phyloP scores from a whole-genome alignment of 2,113 vertebrate genomes.

The Lampris incognitus region DNA sequence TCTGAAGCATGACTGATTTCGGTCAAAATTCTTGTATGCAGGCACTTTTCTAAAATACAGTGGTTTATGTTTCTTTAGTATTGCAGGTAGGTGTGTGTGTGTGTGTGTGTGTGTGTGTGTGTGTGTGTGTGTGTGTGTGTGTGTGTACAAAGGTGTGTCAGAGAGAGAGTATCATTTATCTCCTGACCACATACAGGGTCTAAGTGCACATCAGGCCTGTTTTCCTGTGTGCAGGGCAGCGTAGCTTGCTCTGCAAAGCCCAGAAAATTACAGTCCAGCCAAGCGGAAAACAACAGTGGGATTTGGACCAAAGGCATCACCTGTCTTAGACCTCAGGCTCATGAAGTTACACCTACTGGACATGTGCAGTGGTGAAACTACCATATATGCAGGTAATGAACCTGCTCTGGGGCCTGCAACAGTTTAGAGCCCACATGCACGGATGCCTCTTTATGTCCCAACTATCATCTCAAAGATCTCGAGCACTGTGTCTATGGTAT shows the following conservation, averaged over 20 bases:
- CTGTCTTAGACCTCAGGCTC: conserved; percentile 63
- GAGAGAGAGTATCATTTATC: conserved; percentile 64
- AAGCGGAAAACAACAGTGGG: conserved; percentile 81
- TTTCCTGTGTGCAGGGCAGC: conserved; percentile 79
- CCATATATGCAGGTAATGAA: too few species aligned
- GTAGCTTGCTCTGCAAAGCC: conserved; percentile 75
- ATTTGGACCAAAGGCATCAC: conserved; percentile 76
- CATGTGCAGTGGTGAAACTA: conserved; percentile 44
- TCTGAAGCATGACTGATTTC: conserved; percentile 4
- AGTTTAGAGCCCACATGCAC: too few species aligned
- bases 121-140: conserved; percentile 38
- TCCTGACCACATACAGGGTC: conserved; percentile 65
- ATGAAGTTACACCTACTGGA: conserved; percentile 54
- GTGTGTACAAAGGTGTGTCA: conserved; percentile 12
- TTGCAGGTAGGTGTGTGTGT: background rate
- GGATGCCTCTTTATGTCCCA: too few species aligned
- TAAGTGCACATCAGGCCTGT: conserved; percentile 74
- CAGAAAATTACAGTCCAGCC: conserved; percentile 81
- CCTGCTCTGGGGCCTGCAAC: too few species aligned
- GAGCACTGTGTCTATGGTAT: too few species aligned
- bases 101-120: conserved; percentile 25
- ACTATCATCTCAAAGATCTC: too few species aligned
- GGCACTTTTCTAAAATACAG: conserved; percentile 32
- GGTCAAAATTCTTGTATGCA: conserved; percentile 48
- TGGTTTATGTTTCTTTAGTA: conserved; percentile 36